Evolutionary conservation across 2,888 invertebrate species (phyloP), one percentile per base, ranked within the genome.

Genomic region (Siphonodentalium dalli): DNA sequence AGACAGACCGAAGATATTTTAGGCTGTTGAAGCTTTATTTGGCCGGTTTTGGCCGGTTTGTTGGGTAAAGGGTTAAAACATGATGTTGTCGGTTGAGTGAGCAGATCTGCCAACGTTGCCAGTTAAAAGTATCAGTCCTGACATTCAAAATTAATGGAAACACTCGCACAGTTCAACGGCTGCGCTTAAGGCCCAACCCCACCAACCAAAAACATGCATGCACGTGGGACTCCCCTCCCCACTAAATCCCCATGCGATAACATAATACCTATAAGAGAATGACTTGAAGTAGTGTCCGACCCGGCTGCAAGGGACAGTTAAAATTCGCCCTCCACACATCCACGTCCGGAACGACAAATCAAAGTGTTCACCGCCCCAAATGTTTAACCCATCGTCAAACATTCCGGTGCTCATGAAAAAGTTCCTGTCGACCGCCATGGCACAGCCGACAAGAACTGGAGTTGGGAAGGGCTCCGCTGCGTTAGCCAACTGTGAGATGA

Each of bases 341-440:
- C 68, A 68, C 6, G 55, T 49, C 81, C 96, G 96, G 83, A 98
- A 98, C 0, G 96, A 96, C 24, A 98, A 84, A 82, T 97, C 97
- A 61, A 96, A 85, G 84, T 99, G 97, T 83, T 98, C 95, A 37
- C 96, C 96, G 58, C 98, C 98, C 98, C 98, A 99, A 74, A 99
- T 98, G 82, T 98, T 97, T 80, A 98, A 97, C 15, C 96, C 98
- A 43, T 92, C 91, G 83, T 98, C 98, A 82, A 98, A 98, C 31
- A 93, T 93, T 50, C 98, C 98, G 34, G 98, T 86, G 64, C 87
- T 87, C 82, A 95, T 93, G 82, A 99, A 99, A 84, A 94, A 99
- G 56, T 84, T 83, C 75, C 89, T 89, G 82, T 94, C 92, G 64
- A 99, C 98, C 56, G 95, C 90, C 82, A 99, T 99, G 6, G 99